These are phyloP conservation scores for Neodiprion virginianus DNA, from an alignment of 1,140 invertebrate genomes.

Conservation along the genomic window DNA sequence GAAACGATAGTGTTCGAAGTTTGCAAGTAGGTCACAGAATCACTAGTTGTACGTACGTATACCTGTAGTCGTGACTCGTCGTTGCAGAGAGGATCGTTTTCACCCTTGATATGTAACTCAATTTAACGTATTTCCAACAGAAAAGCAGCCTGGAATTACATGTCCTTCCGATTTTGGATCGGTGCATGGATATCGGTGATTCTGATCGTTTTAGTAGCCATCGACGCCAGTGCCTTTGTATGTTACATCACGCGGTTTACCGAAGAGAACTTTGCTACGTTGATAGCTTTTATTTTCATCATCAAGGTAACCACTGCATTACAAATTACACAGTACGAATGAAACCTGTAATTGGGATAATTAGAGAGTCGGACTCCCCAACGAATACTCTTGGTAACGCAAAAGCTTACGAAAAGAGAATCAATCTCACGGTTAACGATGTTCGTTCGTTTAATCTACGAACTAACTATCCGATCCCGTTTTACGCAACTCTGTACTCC, in stretches of 20 bases:
- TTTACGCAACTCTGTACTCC: constrained; percentile 1
- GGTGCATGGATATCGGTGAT: constrained; percentile 93
- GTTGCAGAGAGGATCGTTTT: background rate
- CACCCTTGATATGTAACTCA: background rate
- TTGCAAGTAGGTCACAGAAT: constrained; percentile 73
- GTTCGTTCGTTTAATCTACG: too few relatives aligned
- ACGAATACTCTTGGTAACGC: background rate
- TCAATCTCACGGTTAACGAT: too few relatives aligned
- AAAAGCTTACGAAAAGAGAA: background rate
- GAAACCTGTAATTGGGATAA: background rate
- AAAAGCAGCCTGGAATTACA: constrained; percentile 82
- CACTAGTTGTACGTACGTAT: too few relatives aligned
- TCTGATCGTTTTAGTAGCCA: constrained; percentile 87
- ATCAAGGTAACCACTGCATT: constrained; percentile 78
- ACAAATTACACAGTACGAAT: constrained; percentile 10
- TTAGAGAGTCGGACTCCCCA: background rate
- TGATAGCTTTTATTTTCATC: constrained; percentile 99
- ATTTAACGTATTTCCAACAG: constrained; percentile 51
- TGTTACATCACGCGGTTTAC: constrained; percentile 99
- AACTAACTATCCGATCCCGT: background rate
- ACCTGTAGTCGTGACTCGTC: too few relatives aligned
- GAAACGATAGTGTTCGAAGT: constrained; percentile 97
- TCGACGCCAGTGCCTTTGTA: constrained; percentile 97
- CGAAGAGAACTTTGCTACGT: constrained; percentile 98
- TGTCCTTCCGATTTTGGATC: constrained; percentile 95